Evolutionary conservation across 1,140 invertebrate species (phyloP).

Genomic region (Dendroctonus valens): DNA sequence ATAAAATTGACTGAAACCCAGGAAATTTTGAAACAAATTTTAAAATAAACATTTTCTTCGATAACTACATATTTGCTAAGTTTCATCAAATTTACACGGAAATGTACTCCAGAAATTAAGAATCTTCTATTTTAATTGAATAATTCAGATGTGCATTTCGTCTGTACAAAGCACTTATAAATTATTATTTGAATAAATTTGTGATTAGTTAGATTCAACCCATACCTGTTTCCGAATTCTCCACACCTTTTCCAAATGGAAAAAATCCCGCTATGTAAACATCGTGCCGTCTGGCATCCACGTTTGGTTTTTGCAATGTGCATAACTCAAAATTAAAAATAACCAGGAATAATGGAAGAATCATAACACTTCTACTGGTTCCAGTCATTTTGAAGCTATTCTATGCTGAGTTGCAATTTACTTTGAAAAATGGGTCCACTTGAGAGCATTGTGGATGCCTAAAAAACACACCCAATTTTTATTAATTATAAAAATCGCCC

Average conservation of each 20-base stretch:
- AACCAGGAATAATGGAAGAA: conserved; percentile 18
- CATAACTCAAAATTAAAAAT: conserved; percentile 28
- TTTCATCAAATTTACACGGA: too few species aligned
- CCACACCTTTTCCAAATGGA: conserved; percentile 76
- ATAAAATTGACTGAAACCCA: too few species aligned
- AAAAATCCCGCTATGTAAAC: conserved; percentile 92
- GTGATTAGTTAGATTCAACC: too few species aligned
- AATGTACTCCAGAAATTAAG: too few species aligned
- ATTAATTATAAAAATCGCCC: neutral
- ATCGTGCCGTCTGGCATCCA: conserved; percentile 60
- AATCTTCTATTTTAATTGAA: too few species aligned
- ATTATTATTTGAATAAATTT: too few species aligned
- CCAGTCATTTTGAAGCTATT: conserved; percentile 13
- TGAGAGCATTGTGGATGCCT: neutral
- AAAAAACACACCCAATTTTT: neutral
- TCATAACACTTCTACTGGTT: conserved; percentile 8
- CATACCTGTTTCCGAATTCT: conserved; percentile 63
- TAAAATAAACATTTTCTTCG: too few species aligned
- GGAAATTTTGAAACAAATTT: too few species aligned
- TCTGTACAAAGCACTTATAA: too few species aligned
- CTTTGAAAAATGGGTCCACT: neutral
- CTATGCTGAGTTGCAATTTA: neutral
- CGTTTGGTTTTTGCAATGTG: conserved; percentile 56
- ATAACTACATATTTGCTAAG: too few species aligned
- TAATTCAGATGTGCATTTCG: too few species aligned